Percentiles rank a stretch among this genome's conserved stretches.
Conservation (phyloP, 2,797 vertebrate genomes). For the Anniella stebbinsi region DNA sequence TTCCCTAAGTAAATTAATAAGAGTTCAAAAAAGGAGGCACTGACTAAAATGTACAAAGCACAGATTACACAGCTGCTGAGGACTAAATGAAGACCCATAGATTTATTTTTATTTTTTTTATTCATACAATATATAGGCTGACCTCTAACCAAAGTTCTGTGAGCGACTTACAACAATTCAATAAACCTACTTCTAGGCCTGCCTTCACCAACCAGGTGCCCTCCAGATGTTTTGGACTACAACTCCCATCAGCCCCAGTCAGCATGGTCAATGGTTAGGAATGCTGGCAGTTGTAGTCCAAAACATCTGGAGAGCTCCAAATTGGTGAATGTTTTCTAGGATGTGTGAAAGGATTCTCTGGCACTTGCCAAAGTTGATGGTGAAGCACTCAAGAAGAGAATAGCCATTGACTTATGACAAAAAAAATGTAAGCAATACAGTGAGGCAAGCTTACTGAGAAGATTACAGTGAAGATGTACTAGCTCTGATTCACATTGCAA, state of each 20-base stretch:
- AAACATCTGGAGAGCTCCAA: too few species aligned
- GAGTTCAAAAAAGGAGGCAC: background rate
- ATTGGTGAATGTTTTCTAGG: background rate
- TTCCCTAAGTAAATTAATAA: background rate
- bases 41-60: background rate
- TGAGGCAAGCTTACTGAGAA: background rate
- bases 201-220: too few species aligned
- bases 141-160: background rate
- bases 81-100: too few species aligned
- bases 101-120: background rate
- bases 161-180: background rate
- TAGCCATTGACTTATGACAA: background rate
- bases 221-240: background rate
- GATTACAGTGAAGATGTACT: background rate
- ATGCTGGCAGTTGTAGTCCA: too few species aligned
- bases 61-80: background rate
- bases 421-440: background rate
- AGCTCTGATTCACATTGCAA: background rate
- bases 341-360: background rate
- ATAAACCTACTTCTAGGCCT: too few species aligned
- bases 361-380: background rate
- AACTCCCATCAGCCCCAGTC: background rate
- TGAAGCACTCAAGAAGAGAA: background rate
- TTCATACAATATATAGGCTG: background rate
- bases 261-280: too few species aligned